These are phyloP conservation scores for Protaetia brevitarsis DNA, from an alignment of 1,140 invertebrate species.

Conservation along the genomic window DNA sequence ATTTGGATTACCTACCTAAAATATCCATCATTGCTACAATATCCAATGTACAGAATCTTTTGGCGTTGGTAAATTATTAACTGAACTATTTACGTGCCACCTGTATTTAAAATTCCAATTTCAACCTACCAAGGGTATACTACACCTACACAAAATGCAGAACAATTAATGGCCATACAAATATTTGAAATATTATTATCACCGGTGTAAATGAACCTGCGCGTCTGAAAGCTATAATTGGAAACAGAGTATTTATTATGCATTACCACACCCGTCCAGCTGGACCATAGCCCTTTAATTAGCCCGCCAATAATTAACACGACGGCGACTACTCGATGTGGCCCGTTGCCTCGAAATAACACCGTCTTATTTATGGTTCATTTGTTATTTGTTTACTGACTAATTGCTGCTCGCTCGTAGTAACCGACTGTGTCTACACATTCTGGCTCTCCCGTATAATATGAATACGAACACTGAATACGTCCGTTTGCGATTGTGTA, in stretches of 20 bases:
- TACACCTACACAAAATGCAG: constrained; percentile 31
- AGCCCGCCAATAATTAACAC: constrained; percentile 35
- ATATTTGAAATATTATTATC: constrained; percentile 46
- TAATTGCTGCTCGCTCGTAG: constrained; percentile 35
- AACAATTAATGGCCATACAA: constrained; percentile 42
- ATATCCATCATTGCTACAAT: too few relatives aligned
- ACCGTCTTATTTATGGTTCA: constrained; percentile 40
- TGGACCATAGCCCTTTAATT: constrained; percentile 31
- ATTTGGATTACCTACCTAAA: too few relatives aligned
- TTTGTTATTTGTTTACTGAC: constrained; percentile 43
- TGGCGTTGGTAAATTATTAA: too few relatives aligned
- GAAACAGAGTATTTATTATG: constrained; percentile 43
- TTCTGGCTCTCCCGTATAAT: neutral
- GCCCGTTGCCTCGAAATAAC: constrained; percentile 29
- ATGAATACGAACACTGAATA: neutral
- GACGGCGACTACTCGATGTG: constrained; percentile 29
- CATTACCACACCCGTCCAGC: constrained; percentile 36
- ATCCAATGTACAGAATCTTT: too few relatives aligned
- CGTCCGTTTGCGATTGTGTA: neutral
- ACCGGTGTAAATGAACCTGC: constrained; percentile 41
- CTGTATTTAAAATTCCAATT: neutral
- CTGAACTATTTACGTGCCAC: neutral
- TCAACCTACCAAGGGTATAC: neutral
- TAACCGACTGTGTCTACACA: constrained; percentile 23
- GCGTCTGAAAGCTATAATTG: constrained; percentile 40